Evolutionary conservation across 2,797 vertebrate species (phyloP), one percentile per base, ranked within the genome.

Genomic region (Chiloscyllium punctatum): DNA sequence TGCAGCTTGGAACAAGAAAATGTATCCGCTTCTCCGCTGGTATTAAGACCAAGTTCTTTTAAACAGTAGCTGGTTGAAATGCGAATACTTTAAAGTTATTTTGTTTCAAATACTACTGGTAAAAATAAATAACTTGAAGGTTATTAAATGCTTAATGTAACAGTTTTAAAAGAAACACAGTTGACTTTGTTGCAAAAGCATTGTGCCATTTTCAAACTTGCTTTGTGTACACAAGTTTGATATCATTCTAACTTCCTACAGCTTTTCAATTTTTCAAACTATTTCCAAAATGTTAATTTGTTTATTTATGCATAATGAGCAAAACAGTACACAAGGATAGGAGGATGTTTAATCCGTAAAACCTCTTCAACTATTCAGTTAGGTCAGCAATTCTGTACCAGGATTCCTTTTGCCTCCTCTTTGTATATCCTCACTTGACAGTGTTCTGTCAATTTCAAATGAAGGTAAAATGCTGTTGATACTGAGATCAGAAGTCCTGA

Each of bases 261-360:
- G 57, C 23, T 92, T 87, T 86, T 68, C 23, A 68, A 92, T 5
- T 68, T 37, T 92, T 62, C 30, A 42, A 21, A 30, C 87, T 11
- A 57, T 91, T 53, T 90, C 57, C 57, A 91, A n/a, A 62, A 16
- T 91, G 91, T 91, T 90, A 11, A 90, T 68, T 48, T 48, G 92
- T 37, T 15, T 25, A 72, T 69, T 30, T 13, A n/a, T 72, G 23
- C 92, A 94, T 57, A 91, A 91, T 33, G 30, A 30, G n/a, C 57
- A 48, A 42, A 1, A 48, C 4, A 48, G 82, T 18, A 48, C 18
- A 37, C 42, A 42, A 16, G 79, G 42, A 84, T 37, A 23, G 37
- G 5, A 42, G 37, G 87, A 27, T 27, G 33, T 57, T 88, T 5
- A 57, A 11, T 27, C 27, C 30, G 11, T 57, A 23, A 11, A 77